A percentile compares a stretch with the other conserved stretches of the same genome.
These are phyloP conservation scores for Orius laevigatus DNA, from an alignment of 1,140 invertebrate species.

Conservation along the genomic window DNA sequence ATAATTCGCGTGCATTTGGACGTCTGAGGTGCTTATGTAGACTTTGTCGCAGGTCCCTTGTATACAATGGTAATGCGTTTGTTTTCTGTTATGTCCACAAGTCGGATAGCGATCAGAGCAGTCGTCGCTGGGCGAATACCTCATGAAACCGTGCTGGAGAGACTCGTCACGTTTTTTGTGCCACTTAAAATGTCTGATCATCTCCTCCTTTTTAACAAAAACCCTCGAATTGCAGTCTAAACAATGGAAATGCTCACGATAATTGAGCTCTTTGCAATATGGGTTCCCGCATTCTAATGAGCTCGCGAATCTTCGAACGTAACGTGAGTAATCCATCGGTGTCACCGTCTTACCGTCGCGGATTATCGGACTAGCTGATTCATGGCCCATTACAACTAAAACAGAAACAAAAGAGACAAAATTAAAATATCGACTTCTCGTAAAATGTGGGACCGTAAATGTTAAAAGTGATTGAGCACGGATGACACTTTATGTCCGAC, in stretches of 20 bases:
- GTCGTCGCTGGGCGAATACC: constrained; percentile 82
- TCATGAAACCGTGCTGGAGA: constrained; percentile 89
- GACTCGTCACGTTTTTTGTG: constrained; percentile 97
- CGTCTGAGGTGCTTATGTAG: constrained; percentile 96
- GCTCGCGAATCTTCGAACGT: constrained; percentile 59
- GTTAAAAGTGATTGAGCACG: not conserved
- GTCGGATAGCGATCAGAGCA: constrained; percentile 61
- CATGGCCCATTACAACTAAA: constrained; percentile 6
- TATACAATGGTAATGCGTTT: constrained; percentile 97
- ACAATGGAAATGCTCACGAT: constrained; percentile 93
- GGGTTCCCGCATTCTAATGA: constrained; percentile 59
- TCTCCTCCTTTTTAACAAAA: constrained; percentile 95
- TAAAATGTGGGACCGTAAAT: not conserved
- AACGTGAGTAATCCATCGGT: constrained; percentile 57
- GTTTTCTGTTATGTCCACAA: constrained; percentile 89
- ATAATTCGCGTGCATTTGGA: constrained; percentile 98
- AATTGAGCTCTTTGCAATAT: constrained; percentile 66
- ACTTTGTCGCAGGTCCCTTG: constrained; percentile 45
- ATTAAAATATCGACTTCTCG: not conserved
- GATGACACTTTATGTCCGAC: too few relatives aligned
- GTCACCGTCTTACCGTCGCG: constrained; percentile 14
- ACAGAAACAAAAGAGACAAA: constrained; percentile 1
- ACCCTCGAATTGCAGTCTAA: constrained; percentile 74
- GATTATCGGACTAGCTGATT: constrained; percentile 3
- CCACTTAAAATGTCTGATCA: constrained; percentile 98